A percentile compares a stretch with the other conserved stretches of the same genome.
Evolutionary conservation across 2,888 invertebrate species (phyloP).

Genomic region (Myopa testacea): DNA sequence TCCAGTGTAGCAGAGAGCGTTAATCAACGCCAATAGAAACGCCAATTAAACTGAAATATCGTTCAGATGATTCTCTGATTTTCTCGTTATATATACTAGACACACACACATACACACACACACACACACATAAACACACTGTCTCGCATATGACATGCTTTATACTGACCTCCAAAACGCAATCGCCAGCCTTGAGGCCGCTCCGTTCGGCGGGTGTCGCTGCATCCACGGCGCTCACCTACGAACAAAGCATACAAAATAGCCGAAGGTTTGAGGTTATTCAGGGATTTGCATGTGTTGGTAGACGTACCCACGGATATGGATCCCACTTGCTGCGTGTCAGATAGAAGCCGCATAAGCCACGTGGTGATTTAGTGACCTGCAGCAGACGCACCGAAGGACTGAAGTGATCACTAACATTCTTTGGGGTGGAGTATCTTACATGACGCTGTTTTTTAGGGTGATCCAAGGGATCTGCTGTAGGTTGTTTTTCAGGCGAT

Average conservation of each 20-base stretch:
- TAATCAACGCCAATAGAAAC: too few relatives aligned
- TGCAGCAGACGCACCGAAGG: conserved; percentile 69
- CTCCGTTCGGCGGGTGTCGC: conserved; percentile 74
- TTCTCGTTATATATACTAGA: background rate
- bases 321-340: conserved; percentile 84
- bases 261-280: background rate
- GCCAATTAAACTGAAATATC: too few relatives aligned
- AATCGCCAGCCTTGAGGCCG: conserved; percentile 79
- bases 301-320: conserved; percentile 78
- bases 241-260: background rate
- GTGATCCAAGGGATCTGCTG: too few relatives aligned
- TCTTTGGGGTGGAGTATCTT: background rate
- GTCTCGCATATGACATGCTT: too few relatives aligned
- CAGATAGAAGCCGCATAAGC: conserved; percentile 78
- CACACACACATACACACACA: too few relatives aligned
- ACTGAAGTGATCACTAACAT: conserved; percentile 54
- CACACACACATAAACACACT: background rate
- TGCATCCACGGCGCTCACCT: conserved; percentile 75
- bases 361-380: conserved; percentile 72
- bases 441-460: too few relatives aligned
- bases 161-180: conserved; percentile 75
- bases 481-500: too few relatives aligned
- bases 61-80: background rate
- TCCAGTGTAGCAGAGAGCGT: too few relatives aligned
- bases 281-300: background rate